Evolutionary conservation across 2,113 vertebrate genomes (phyloP).

Genomic region (Alaudala cheleensis): DNA sequence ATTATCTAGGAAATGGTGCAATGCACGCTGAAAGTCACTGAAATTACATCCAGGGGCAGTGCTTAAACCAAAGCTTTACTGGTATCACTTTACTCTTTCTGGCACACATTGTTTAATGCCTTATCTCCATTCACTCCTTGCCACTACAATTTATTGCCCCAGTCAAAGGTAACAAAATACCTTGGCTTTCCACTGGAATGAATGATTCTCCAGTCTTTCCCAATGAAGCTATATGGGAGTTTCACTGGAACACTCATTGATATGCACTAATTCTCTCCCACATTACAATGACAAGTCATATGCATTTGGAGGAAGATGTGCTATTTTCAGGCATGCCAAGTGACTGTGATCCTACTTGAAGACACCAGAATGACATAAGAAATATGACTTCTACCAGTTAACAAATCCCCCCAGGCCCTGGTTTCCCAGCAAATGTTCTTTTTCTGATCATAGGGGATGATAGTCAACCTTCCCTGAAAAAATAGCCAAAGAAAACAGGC

Average conservation of each 20-base stretch:
- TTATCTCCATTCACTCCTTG: background rate
- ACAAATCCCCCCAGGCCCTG: background rate
- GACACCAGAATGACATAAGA: background rate
- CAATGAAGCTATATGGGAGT: background rate
- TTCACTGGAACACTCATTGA: background rate
- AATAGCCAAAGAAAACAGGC: background rate
- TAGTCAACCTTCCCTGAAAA: background rate
- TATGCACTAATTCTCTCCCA: background rate
- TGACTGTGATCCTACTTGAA: background rate
- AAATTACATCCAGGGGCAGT: background rate
- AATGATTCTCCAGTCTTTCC: background rate
- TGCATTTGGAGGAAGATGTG: background rate
- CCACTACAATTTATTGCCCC: background rate
- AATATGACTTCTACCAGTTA: background rate
- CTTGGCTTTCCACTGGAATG: background rate
- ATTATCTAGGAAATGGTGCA: background rate
- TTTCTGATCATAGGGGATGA: background rate
- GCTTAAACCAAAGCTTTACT: background rate
- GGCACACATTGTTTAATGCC: background rate
- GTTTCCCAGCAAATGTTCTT: background rate
- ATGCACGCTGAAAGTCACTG: background rate
- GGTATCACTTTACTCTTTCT: background rate
- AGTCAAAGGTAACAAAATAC: background rate
- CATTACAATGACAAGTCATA: background rate
- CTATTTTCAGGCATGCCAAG: slow-evolving; percentile 1